Conservation (phyloP, 2,888 invertebrate species). For the Apamea crenata region DNA sequence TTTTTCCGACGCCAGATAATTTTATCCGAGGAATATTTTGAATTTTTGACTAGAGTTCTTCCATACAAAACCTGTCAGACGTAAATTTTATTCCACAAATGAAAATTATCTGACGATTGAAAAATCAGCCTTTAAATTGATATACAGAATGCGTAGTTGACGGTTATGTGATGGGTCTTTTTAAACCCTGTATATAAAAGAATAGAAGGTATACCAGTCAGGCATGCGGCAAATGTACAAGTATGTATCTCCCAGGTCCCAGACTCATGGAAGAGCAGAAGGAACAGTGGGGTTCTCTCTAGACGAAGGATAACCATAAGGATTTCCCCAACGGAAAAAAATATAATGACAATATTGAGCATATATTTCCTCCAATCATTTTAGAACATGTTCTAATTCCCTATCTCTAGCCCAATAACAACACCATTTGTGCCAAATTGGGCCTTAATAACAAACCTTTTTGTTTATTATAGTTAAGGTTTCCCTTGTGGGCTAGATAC, state of each 20-base stretch:
- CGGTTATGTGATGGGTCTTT: too few species aligned
- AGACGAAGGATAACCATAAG: too few species aligned
- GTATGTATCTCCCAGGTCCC: background rate
- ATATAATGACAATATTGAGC: background rate
- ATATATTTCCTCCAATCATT: background rate
- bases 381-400: background rate
- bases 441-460: constrained; percentile 20
- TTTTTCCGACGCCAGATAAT: too few species aligned
- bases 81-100: too few species aligned
- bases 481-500: constrained; percentile 28
- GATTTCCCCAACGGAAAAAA: too few species aligned
- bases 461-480: constrained; percentile 9
- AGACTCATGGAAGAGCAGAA: background rate
- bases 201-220: background rate
- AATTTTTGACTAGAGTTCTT: too few species aligned
- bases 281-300: background rate
- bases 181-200: too few species aligned
- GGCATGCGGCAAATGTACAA: background rate
- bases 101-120: too few species aligned
- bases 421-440: constrained; percentile 1
- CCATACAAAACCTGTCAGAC: too few species aligned
- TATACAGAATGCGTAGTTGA: too few species aligned
- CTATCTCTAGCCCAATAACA: background rate
- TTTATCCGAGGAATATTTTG: too few species aligned
- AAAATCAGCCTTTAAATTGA: too few species aligned